Evolutionary conservation across 2,113 vertebrate genomes (phyloP).

Genomic region (Gymnogyps californianus): DNA sequence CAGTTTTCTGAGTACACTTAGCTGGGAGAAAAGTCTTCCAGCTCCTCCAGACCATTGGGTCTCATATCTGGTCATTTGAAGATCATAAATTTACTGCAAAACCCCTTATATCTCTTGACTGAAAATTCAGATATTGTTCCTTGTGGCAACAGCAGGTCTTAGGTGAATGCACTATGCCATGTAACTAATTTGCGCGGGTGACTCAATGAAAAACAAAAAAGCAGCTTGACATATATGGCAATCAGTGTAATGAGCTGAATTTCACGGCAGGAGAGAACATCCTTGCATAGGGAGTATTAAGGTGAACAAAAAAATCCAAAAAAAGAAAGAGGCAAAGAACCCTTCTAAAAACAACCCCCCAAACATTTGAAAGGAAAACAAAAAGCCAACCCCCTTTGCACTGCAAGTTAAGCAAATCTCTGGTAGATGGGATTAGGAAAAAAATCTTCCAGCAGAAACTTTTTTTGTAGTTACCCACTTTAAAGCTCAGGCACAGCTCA

Average conservation of each 20-base stretch:
- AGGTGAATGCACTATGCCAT: not conserved
- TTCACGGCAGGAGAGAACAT: not conserved
- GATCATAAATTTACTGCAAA: not conserved
- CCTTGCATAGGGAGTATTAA: not conserved
- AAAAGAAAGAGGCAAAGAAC: not conserved
- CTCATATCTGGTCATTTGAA: not conserved
- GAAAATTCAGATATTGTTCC: not conserved
- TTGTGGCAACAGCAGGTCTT: not conserved
- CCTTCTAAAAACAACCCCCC: not conserved
- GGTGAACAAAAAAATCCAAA: not conserved
- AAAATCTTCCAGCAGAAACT: accelerated
- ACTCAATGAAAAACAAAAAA: not conserved
- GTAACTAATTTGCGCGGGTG: not conserved
- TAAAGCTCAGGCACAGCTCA: not conserved
- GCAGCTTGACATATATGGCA: not conserved
- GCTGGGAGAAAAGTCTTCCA: not conserved
- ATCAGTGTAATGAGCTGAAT: not conserved
- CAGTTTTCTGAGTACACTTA: not conserved
- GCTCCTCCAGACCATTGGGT: not conserved
- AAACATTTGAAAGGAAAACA: not conserved
- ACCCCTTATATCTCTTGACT: accelerated
- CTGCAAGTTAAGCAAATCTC: not conserved
- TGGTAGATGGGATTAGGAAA: not conserved
- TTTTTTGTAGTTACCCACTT: not conserved
- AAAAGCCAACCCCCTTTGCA: not conserved